Conservation (phyloP, 2,888 invertebrate species). For the Camptogramma bilineatum region DNA sequence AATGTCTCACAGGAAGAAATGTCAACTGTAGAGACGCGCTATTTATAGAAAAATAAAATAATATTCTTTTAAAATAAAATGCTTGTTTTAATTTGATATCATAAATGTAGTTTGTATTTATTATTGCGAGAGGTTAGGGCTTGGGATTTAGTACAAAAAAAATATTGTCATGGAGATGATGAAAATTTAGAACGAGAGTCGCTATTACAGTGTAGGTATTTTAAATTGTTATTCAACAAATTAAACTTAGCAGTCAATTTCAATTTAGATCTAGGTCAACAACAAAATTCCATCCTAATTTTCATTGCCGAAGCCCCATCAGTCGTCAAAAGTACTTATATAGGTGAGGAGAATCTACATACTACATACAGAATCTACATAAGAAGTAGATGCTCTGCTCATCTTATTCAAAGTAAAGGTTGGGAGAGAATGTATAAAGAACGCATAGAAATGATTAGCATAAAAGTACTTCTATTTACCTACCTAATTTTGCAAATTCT, state of each 20-base stretch:
- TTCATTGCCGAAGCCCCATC: constrained; percentile 20
- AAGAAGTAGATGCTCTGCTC: constrained; percentile 12
- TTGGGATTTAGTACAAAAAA: too few relatives aligned
- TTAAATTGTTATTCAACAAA: not conserved
- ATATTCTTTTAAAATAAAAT: too few relatives aligned
- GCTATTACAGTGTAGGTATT: not conserved
- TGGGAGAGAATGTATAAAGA: constrained; percentile 1
- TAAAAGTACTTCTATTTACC: too few relatives aligned
- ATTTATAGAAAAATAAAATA: too few relatives aligned
- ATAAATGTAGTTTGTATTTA: too few relatives aligned
- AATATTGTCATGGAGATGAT: too few relatives aligned
- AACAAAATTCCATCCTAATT: constrained; percentile 49
- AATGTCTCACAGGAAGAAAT: constrained; percentile 43
- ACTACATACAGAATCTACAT: constrained; percentile 19
- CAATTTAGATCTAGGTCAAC: constrained; percentile 47
- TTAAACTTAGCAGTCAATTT: constrained; percentile 44
- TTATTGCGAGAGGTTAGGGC: too few relatives aligned
- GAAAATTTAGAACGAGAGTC: constrained; percentile 10
- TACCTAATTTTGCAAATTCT: too few relatives aligned
- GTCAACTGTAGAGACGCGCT: constrained; percentile 10
- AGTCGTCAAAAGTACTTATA: constrained; percentile 11
- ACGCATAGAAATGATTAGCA: not conserved
- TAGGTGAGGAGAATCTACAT: constrained; percentile 19
- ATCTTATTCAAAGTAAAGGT: constrained; percentile 13
- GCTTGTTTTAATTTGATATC: too few relatives aligned